phyloP scores from a whole-genome alignment of 2,888 invertebrate species.

The Danaus chrysippus region DNA sequence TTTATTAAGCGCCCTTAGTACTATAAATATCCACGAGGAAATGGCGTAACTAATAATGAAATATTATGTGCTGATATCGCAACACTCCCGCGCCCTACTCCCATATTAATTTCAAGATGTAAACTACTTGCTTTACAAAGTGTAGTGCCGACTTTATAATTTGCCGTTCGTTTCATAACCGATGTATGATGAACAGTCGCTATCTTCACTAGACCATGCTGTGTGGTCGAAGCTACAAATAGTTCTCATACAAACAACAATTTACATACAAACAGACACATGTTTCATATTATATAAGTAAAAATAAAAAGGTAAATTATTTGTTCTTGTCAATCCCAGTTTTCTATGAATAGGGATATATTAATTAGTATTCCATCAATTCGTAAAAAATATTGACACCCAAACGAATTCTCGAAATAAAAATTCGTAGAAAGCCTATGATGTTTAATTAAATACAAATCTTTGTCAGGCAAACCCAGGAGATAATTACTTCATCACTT shows the following conservation, averaged over 20 bases:
- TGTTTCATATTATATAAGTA: no score
- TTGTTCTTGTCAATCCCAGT: no score
- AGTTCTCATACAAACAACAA: not conserved
- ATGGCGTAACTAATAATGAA: not conserved
- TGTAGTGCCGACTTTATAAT: slow-evolving; percentile 28
- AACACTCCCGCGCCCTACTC: slow-evolving; percentile 37
- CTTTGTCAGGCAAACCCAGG: not conserved
- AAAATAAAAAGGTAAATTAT: no score
- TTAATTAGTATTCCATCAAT: no score
- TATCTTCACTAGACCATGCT: slow-evolving; percentile 23
- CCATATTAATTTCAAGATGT: slow-evolving; percentile 36
- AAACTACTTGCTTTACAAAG: slow-evolving; percentile 26
- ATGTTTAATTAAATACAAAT: not conserved
- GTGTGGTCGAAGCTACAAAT: not conserved
- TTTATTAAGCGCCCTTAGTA: not conserved
- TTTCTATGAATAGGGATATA: no score
- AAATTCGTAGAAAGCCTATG: no score
- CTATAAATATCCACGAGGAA: not conserved
- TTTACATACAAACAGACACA: no score
- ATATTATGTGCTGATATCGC: slow-evolving; percentile 5
- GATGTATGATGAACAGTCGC: slow-evolving; percentile 19
- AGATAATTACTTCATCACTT: not conserved
- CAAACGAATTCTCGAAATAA: no score
- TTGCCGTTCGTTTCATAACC: slow-evolving; percentile 30
- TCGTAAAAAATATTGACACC: no score